phyloP scores from a whole-genome alignment of 1,140 invertebrate species.

The Ganaspis sp. region DNA sequence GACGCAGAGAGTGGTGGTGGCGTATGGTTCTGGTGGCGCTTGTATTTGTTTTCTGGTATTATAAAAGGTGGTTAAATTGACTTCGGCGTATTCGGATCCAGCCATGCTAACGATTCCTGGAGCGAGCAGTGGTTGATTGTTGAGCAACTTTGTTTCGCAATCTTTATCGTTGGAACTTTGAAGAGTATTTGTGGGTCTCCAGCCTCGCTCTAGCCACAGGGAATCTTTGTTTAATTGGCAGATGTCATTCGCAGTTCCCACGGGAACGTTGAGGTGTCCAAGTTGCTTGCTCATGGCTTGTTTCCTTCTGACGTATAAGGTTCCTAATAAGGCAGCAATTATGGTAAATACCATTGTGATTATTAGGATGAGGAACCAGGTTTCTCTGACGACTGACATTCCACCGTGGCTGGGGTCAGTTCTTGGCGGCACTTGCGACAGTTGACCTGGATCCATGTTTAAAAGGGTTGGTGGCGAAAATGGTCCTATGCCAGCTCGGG shows the following conservation, averaged over 20 bases:
- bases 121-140: constrained; percentile 77
- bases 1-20: constrained; percentile 85
- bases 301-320: constrained; percentile 80
- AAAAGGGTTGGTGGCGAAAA: constrained; percentile 80
- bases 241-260: constrained; percentile 80
- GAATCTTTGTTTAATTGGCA: constrained; percentile 83
- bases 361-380: constrained; percentile 87
- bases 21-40: constrained; percentile 86
- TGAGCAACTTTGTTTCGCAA: constrained; percentile 80
- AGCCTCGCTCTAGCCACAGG: constrained; percentile 86
- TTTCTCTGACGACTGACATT: constrained; percentile 79
- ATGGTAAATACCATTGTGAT: constrained; percentile 82
- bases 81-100: constrained; percentile 86
- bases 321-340: constrained; percentile 80
- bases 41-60: constrained; percentile 82
- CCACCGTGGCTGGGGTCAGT: constrained; percentile 76
- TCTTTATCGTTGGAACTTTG: constrained; percentile 79
- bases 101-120: constrained; percentile 75
- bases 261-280: constrained; percentile 81
- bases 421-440: constrained; percentile 75
- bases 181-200: constrained; percentile 79
- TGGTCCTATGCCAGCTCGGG: constrained; percentile 82
- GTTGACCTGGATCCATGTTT: constrained; percentile 80
- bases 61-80: constrained; percentile 89
- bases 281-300: constrained; percentile 81